A percentile compares a stretch with the other conserved stretches of the same genome.
Conservation (phyloP, 2,888 invertebrate species). For the Melieria picta region DNA sequence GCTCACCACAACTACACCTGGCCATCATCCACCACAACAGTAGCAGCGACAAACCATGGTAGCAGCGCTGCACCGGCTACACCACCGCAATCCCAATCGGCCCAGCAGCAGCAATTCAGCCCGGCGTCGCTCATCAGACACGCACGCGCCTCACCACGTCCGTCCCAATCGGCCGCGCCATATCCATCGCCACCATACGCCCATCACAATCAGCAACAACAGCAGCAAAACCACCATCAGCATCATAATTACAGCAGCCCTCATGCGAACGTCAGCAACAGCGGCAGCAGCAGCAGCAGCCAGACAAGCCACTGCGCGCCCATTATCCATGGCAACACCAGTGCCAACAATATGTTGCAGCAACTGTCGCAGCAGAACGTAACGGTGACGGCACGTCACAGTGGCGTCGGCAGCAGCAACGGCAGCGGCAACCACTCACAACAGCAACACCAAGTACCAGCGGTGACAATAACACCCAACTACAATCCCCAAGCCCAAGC, state of each 20-base stretch:
- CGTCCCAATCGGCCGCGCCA: slow-evolving; percentile 69
- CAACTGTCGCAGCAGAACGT: slow-evolving; percentile 62
- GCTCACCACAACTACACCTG: slow-evolving; percentile 65
- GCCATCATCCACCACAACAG: slow-evolving; percentile 50
- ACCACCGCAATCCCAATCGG: slow-evolving; percentile 29
- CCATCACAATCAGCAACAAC: slow-evolving; percentile 69
- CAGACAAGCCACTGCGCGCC: slow-evolving; percentile 45
- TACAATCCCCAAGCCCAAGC: slow-evolving; percentile 43
- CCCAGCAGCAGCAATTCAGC: slow-evolving; percentile 47
- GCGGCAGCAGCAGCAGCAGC: slow-evolving; percentile 57
- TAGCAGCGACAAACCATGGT: slow-evolving; percentile 46
- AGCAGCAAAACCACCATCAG: slow-evolving; percentile 64
- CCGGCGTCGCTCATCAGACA: slow-evolving; percentile 70
- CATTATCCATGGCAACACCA: slow-evolving; percentile 55
- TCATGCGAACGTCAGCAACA: slow-evolving; percentile 52
- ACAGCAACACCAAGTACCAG: slow-evolving; percentile 51
- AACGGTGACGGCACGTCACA: slow-evolving; percentile 60
- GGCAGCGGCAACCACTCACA: slow-evolving; percentile 46
- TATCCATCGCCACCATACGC: slow-evolving; percentile 67
- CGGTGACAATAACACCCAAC: slow-evolving; percentile 61
- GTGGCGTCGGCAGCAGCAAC: slow-evolving; percentile 41
- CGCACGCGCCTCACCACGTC: slow-evolving; percentile 76
- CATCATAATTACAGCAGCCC: slow-evolving; percentile 59
- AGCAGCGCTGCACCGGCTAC: slow-evolving; percentile 39
- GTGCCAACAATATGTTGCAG: slow-evolving; percentile 61